Evolutionary conservation across 2,888 invertebrate genomes (phyloP).

Genomic region (Plusia festucae): DNA sequence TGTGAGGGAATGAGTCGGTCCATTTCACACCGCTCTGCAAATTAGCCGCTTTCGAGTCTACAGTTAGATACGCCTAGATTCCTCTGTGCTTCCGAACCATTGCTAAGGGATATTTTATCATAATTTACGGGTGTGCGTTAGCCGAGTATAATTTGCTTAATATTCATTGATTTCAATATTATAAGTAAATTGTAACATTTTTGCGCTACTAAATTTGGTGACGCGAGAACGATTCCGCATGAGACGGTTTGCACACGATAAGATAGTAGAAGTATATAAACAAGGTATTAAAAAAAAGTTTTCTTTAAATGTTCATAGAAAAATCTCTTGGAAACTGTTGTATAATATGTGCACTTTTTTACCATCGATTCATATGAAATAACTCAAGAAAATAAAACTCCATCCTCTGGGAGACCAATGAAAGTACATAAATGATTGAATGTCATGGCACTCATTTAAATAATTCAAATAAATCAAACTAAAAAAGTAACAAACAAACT

Average conservation of each 20-base stretch:
- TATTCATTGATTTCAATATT: background rate
- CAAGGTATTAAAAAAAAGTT: too few relatives aligned
- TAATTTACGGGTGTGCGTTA: conserved; percentile 16
- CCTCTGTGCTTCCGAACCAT: conserved; percentile 52
- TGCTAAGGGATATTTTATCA: conserved; percentile 40
- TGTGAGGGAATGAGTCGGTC: conserved; percentile 83
- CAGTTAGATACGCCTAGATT: conserved; percentile 70
- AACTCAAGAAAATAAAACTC: background rate
- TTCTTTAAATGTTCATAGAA: too few relatives aligned
- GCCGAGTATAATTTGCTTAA: background rate
- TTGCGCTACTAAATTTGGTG: too few relatives aligned
- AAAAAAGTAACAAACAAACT: conserved; percentile 31
- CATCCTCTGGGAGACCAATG: background rate
- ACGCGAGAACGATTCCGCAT: too few relatives aligned
- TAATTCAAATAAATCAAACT: conserved; percentile 16
- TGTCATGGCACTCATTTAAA: background rate
- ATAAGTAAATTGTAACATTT: too few relatives aligned
- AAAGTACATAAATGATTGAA: background rate
- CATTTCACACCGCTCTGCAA: conserved; percentile 82
- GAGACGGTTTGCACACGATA: too few relatives aligned
- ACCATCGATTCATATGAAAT: background rate
- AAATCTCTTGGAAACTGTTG: too few relatives aligned
- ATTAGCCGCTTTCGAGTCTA: conserved; percentile 77
- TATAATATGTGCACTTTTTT: background rate
- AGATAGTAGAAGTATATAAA: too few relatives aligned